These are phyloP conservation scores for Anseranas semipalmata DNA, from an alignment of 2,113 vertebrate genomes.

Conservation along the genomic window DNA sequence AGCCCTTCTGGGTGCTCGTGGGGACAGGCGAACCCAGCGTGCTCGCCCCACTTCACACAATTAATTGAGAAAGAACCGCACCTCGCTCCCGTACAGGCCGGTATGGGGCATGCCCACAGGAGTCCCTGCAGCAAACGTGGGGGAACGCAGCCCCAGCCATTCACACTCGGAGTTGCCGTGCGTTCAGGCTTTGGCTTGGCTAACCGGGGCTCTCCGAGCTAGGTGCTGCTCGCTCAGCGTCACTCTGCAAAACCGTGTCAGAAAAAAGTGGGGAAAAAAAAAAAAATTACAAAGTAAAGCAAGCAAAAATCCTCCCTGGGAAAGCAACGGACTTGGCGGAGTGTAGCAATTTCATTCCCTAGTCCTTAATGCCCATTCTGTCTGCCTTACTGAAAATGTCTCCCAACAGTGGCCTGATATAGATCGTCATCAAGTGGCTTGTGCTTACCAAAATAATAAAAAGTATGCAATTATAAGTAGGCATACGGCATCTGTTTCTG, in stretches of 20 bases:
- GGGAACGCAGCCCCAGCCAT: fast-evolving
- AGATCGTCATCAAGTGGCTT: neutral
- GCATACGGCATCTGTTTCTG: neutral
- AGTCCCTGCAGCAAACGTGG: neutral
- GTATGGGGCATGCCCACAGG: neutral
- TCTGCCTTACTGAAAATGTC: neutral
- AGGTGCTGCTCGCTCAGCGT: neutral
- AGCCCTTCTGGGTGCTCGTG: neutral
- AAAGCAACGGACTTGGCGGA: neutral
- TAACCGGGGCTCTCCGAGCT: neutral
- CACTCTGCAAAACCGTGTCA: neutral
- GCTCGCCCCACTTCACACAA: neutral
- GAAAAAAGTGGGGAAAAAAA: too few species aligned
- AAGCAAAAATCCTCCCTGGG: neutral
- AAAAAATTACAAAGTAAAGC: neutral
- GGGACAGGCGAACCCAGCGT: fast-evolving
- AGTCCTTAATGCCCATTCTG: neutral
- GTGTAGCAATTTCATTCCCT: neutral
- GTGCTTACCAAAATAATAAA: neutral
- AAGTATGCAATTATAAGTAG: neutral
- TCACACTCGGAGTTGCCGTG: neutral
- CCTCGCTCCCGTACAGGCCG: fast-evolving
- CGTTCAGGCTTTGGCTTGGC: neutral
- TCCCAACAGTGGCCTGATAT: neutral
- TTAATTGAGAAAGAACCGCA: neutral